Evolutionary conservation across 2,888 invertebrate species (phyloP), one percentile per base, ranked within the genome.

Genomic region (Nomada lathburiana): DNA sequence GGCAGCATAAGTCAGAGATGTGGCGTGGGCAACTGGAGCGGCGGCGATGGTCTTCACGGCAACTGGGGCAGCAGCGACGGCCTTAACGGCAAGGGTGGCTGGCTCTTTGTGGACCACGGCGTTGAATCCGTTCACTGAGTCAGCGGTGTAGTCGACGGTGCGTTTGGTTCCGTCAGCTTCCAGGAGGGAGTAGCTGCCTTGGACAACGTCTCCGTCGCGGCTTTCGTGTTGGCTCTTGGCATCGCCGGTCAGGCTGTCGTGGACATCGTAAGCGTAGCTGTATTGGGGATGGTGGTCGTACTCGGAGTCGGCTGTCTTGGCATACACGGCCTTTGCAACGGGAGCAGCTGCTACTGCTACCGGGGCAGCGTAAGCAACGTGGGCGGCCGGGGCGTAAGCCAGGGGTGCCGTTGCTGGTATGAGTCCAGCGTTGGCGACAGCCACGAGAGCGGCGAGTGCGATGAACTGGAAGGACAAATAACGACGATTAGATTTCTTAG

Each of bases 391-490:
- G 1, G 65, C 65, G 60, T 75, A 75, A 10, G 76, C 86, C 29
- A 88, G 42, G 91, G 88, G 94, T 89, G 68, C 94, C 36, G 36
- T 36, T 36, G 36, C 36, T 36, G 36, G 36, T 36, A 36, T 36
- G 36, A 36, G 36, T 5, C 95, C 95, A 90, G 95, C 95, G 74
- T 82, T 95, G 53, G 95, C 94, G 63, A 94, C 94, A 82, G 87
- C 94, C 91, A 87, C 94, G 57, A 94, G 85, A 75, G 92, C 90
- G 83, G 90, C 90, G 53, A 94, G 80, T 65, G 92, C 90, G 79
- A 94, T 80, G 65, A 94, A 89, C 94, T 92, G 80, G 7, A 86
- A 85, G 11, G 23, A 50, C 0, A 29, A 65, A 26, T 36, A 36
- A 1, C 36, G 36, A 7, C 7, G 36, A 36, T 36, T 36, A 36